These are phyloP conservation scores for Natrix natrix DNA, from an alignment of 2,797 vertebrate species.

Conservation along the genomic window DNA sequence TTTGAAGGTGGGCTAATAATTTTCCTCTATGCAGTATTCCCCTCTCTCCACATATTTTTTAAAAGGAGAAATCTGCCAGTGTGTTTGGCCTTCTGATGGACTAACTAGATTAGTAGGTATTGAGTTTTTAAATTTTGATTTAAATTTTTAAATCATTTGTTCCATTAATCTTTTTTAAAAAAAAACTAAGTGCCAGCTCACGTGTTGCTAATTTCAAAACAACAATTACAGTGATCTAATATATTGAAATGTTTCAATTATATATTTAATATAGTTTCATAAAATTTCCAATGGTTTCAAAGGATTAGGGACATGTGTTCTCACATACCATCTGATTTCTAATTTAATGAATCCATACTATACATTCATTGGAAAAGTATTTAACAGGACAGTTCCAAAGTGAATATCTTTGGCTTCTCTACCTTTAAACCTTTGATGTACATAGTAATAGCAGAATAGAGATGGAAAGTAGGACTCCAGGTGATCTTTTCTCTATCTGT, in stretches of 20 bases:
- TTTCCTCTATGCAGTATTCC: neutral
- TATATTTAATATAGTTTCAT: neutral
- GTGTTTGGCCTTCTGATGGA: neutral
- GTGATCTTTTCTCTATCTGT: neutral
- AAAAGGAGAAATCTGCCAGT: neutral
- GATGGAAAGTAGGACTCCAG: neutral
- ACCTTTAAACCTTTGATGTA: neutral
- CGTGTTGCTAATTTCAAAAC: neutral
- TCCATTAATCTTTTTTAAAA: neutral
- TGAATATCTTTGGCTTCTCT: neutral
- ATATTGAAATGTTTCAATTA: neutral
- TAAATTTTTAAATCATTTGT: neutral
- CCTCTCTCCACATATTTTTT: neutral
- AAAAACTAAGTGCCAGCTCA: neutral
- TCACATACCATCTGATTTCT: neutral
- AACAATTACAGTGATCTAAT: too few relatives aligned
- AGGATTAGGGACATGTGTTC: neutral
- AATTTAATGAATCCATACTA: neutral
- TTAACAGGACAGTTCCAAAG: neutral
- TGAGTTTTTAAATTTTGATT: neutral
- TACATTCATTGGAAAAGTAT: neutral
- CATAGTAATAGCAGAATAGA: neutral
- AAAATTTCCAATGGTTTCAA: neutral
- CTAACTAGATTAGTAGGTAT: neutral
- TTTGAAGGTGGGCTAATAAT: neutral